Evolutionary conservation across 2,797 vertebrate species (phyloP).

Genomic region (Cottoperca gobio): DNA sequence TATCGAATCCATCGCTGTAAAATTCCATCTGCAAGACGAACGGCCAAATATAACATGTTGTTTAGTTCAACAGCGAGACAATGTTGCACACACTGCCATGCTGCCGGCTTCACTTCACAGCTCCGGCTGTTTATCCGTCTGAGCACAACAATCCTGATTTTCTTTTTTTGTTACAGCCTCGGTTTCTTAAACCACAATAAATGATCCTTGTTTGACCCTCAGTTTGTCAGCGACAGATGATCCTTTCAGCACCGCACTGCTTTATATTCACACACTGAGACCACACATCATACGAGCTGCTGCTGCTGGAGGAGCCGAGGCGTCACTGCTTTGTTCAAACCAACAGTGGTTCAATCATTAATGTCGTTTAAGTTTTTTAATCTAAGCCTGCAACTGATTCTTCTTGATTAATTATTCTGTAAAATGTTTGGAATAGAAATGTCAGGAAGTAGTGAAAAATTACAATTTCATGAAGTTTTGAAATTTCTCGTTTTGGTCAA

Average conservation of each 20-base stretch:
- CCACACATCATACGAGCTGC: slow-evolving; percentile 27
- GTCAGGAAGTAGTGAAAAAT: background rate
- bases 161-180: slow-evolving; percentile 6
- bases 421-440: background rate
- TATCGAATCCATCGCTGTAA: slow-evolving; percentile 58
- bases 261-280: slow-evolving; percentile 17
- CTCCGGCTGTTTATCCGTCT: slow-evolving; percentile 37
- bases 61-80: slow-evolving; percentile 61
- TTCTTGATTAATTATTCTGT: background rate
- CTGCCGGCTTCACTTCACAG: slow-evolving; percentile 17
- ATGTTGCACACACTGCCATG: slow-evolving; percentile 43
- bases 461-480: no score
- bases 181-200: slow-evolving; percentile 24
- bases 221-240: slow-evolving; percentile 2
- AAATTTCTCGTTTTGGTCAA: background rate
- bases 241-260: slow-evolving; percentile 15
- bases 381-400: background rate
- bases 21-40: slow-evolving; percentile 66
- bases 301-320: slow-evolving; percentile 3
- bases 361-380: no score
- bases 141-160: slow-evolving; percentile 5
- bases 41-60: slow-evolving; percentile 56
- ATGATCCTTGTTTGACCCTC: slow-evolving; percentile 33
- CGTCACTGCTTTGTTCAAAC: background rate
- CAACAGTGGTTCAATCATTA: no score